Evolutionary conservation across 2,888 invertebrate species (phyloP), one percentile per base, ranked within the genome.

Genomic region (Scaptomyza cyrtandrae): DNA sequence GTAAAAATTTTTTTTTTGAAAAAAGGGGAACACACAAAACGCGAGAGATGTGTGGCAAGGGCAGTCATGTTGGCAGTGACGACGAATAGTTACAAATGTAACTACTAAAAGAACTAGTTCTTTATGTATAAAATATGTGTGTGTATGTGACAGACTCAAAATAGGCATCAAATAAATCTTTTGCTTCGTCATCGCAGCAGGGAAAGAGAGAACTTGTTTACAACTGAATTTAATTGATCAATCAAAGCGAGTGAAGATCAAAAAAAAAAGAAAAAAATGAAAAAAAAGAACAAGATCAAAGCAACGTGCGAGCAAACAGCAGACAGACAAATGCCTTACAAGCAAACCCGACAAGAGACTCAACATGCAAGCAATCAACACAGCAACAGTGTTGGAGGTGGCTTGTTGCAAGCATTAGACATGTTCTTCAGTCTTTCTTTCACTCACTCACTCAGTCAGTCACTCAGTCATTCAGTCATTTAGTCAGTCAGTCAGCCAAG

Each of bases 201-300:
- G 39, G 3, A n/a, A n/a, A 3, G 13, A 31, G 58, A 65, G 69
- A 83, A 80, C 86, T 83, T 90, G 91, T 90, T 90, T 90, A 90
- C 90, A 90, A 90, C 90, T 89, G 88, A 90, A 89, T 90, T 90
- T 90, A 90, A 90, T 90, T 90, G 90, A 90, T 90, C 90, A 90
- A 90, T 90, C 90, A 90, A 86, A 87, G 89, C 80, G 89, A 86
- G 76, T 79, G 82, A 87, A 90, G 90, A 89, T 89, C 89, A 89
- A 88, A 86, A 89, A 76, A 72, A 29, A n/a, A 29, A n/a, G 2
- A 19, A 19, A 19, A 19, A 2, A 81, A 73, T n/a, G n/a, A n/a
- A 29, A n/a, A 19, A 19, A 19, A 19, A 19, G 19, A 81, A 73
- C 68, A 75, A 88, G 88, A 83, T 83, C 83, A 83, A 83, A 83